phyloP scores from a whole-genome alignment of 2,888 invertebrate genomes.

The Volucella inflata region DNA sequence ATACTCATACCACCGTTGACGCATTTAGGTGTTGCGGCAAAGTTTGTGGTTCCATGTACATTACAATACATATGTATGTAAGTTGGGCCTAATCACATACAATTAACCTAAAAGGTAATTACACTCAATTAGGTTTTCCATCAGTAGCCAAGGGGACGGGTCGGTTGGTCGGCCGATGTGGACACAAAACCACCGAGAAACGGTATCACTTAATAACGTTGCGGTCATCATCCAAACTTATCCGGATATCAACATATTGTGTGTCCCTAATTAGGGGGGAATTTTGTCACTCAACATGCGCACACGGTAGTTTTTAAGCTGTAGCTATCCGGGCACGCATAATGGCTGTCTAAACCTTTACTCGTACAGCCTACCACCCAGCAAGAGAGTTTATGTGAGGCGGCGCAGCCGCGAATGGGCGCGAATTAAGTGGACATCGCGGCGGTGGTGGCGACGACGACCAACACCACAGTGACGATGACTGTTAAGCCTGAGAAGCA shows the following conservation, averaged over 20 bases:
- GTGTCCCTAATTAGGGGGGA: constrained; percentile 52
- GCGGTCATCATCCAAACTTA: constrained; percentile 59
- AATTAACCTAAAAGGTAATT: constrained; percentile 68
- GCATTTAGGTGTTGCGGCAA: constrained; percentile 38
- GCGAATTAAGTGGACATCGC: constrained; percentile 63
- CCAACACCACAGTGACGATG: constrained; percentile 18
- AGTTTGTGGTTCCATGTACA: constrained; percentile 51
- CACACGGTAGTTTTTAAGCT: constrained; percentile 36
- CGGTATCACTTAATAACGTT: constrained; percentile 61
- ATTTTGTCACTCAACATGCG: constrained; percentile 60
- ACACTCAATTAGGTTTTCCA: constrained; percentile 64
- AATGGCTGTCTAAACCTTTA: constrained; percentile 38
- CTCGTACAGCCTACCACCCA: constrained; percentile 46
- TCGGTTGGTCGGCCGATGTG: constrained; percentile 8
- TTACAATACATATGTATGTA: not conserved
- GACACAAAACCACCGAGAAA: constrained; percentile 42
- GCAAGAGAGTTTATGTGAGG: constrained; percentile 42
- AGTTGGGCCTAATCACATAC: constrained; percentile 64
- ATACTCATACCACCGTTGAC: not conserved
- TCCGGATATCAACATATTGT: constrained; percentile 57
- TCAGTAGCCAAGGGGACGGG: constrained; percentile 39
- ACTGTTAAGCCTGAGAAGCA: constrained; percentile 53
- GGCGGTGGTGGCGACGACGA: constrained; percentile 21
- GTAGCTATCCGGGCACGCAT: constrained; percentile 46
- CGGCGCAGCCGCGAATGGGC: constrained; percentile 55